A percentile compares a stretch with the other conserved stretches of the same genome.
These are phyloP conservation scores for Halichoeres trimaculatus DNA, from an alignment of 2,113 vertebrate species.

Conservation along the genomic window DNA sequence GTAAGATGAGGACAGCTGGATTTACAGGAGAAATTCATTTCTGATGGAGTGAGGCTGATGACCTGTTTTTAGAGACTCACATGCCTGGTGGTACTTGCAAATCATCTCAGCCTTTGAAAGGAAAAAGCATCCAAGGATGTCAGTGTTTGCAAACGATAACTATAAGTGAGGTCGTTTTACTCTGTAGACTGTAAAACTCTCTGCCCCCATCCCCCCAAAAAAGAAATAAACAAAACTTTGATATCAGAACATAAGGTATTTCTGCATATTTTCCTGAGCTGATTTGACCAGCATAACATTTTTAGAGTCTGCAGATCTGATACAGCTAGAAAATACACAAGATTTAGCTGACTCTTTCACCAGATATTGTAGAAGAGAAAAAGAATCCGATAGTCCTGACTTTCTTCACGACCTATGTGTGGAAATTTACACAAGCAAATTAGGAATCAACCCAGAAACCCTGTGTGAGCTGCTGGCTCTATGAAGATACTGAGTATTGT, in stretches of 20 bases:
- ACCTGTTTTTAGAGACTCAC: conserved; percentile 13
- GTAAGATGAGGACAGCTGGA: conserved; percentile 15
- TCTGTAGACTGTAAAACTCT: not conserved
- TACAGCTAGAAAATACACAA: not conserved
- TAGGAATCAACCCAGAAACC: not conserved
- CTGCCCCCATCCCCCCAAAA: too few relatives aligned
- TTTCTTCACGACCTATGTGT: not conserved
- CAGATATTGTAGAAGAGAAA: not conserved
- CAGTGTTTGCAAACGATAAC: not conserved
- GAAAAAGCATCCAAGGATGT: not conserved
- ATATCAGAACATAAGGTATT: not conserved
- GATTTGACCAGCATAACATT: conserved; percentile 4
- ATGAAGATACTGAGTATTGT: too few relatives aligned
- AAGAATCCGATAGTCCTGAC: not conserved
- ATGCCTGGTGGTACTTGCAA: conserved; percentile 1
- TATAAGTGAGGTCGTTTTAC: not conserved
- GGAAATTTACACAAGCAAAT: not conserved
- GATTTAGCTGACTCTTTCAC: not conserved
- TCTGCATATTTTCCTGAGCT: not conserved
- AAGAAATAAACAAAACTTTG: too few relatives aligned
- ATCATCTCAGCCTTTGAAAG: not conserved
- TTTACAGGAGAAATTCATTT: not conserved
- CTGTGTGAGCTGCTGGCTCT: too few relatives aligned
- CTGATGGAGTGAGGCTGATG: conserved; percentile 20
- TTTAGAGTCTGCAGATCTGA: not conserved